These are phyloP conservation scores for Microcaecilia unicolor DNA, from an alignment of 2,797 vertebrate species.

Conservation along the genomic window DNA sequence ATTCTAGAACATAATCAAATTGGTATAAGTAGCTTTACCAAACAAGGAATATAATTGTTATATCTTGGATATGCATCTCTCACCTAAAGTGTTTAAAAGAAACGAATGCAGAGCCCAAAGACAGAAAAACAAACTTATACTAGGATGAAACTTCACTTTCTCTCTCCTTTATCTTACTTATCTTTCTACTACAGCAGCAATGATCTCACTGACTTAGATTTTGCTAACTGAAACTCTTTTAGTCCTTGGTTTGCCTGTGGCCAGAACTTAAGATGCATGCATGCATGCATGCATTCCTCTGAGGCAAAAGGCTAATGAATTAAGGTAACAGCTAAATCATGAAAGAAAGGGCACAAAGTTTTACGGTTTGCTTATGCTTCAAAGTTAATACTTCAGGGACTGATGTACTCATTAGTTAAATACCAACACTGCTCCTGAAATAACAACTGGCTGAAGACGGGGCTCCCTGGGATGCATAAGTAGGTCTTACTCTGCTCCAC, in stretches of 20 bases:
- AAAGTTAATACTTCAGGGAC: conserved; percentile 21
- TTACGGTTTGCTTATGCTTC: conserved; percentile 6
- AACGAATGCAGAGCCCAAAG: no score
- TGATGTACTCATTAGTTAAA: conserved; percentile 10
- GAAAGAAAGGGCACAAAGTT: conserved; percentile 26
- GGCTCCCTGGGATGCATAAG: conserved; percentile 1
- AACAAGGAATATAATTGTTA: no score
- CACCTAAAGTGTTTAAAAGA: no score
- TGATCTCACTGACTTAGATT: no score
- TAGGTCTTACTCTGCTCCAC: not conserved
- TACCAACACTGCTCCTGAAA: conserved; percentile 2
- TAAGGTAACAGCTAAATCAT: conserved; percentile 22
- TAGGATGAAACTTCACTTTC: no score
- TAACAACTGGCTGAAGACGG: not conserved
- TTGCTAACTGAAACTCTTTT: conserved; percentile 20
- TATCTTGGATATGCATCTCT: no score
- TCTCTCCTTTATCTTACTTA: no score
- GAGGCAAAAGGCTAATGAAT: conserved; percentile 37
- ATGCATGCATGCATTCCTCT: not conserved
- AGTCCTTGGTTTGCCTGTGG: conserved; percentile 4
- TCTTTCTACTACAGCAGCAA: no score
- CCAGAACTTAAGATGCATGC: conserved; percentile 8
- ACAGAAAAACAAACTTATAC: no score
- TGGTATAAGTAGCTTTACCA: no score
- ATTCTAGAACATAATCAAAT: no score